Base-by-base conservation (phyloP, 2,113 vertebrate genomes). In the Phrynosoma blainvillii region DNA sequence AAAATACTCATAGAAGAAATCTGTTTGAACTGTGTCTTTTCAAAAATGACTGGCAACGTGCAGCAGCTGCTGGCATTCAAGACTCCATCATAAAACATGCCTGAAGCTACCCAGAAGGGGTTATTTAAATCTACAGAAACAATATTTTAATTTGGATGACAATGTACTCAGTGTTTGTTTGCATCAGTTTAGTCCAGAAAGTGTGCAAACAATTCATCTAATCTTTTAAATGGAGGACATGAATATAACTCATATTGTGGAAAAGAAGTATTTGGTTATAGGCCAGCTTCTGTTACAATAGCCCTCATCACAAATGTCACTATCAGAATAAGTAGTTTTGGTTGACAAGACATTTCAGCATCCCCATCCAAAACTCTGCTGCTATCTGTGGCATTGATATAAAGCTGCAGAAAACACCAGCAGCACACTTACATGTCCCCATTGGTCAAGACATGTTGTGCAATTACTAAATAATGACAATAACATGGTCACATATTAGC, bases 91-190 rank as follows among this genome's bases (percentile, higher is more conserved):
- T 32, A 66, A 87, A 78, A 11, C 68, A 90, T 84, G 83, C 20
- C 54, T 78, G 68, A 90, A 89, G 78, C 32, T 79, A 92, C 77
- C 13, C 66, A 88, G 32, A 10, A 6, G 2, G 0, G 0, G 1
- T 54, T 87, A 82, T 65, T 74, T 3, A 89, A 87, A 27, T 40
- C 77, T 13, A 4, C 27, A 83, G 82, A 56, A 84, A 27, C 6
- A 85, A 20, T 78, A 56, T 62, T 68, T 25, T 8, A 56, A 9
- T 70, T 21, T 75, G 20, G 23, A 74, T 30, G n/a, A 65, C 10
- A 86, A 91, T 79, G 70, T 8, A 54, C n/a, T 89, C 18, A 40
- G 66, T 32, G n/a, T 54, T 81, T 80, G 56, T 89, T 93, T 79
- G 18, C 2, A 78, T 80, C n/a, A 30, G 3, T 47, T 85, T 90